Conservation (phyloP, 2,888 invertebrate genomes). For the Stenodema calcarata region DNA sequence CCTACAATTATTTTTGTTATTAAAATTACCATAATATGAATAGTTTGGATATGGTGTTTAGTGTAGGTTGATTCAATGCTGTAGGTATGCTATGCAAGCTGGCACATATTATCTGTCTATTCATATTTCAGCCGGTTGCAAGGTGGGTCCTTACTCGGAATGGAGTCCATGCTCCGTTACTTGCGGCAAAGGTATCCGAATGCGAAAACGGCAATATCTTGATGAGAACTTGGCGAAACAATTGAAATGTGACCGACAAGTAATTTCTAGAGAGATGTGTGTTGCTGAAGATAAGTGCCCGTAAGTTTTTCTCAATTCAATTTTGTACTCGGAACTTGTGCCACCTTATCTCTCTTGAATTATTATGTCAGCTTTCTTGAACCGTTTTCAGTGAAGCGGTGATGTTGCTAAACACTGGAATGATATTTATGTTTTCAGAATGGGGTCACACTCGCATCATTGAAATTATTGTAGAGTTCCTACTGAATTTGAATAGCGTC, state of each 20-base stretch:
- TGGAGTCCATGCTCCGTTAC: constrained; percentile 85
- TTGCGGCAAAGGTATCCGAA: constrained; percentile 86
- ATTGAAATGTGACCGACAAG: constrained; percentile 74
- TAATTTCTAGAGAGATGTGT: constrained; percentile 90
- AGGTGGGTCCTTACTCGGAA: constrained; percentile 73
- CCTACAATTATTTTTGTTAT: too few relatives aligned
- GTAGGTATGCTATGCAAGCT: too few relatives aligned
- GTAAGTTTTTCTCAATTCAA: constrained; percentile 52
- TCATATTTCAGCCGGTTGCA: constrained; percentile 82
- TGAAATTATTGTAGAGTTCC: too few relatives aligned
- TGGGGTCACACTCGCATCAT: too few relatives aligned
- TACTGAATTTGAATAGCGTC: too few relatives aligned
- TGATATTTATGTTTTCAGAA: too few relatives aligned
- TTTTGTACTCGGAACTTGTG: background rate
- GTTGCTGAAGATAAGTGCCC: constrained; percentile 78
- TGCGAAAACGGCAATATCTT: constrained; percentile 76
- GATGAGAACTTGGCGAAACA: constrained; percentile 75
- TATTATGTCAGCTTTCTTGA: background rate
- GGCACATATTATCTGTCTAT: too few relatives aligned
- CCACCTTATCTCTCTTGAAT: background rate
- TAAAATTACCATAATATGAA: too few relatives aligned
- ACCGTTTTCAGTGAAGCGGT: background rate
- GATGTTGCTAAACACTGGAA: too few relatives aligned
- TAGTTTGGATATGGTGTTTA: too few relatives aligned
- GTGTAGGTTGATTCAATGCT: too few relatives aligned